Evolutionary conservation across 30 jellyfish, hydroid and myxozoan genomes (phyloP).

Genomic region (Cassiopea andromeda): DNA sequence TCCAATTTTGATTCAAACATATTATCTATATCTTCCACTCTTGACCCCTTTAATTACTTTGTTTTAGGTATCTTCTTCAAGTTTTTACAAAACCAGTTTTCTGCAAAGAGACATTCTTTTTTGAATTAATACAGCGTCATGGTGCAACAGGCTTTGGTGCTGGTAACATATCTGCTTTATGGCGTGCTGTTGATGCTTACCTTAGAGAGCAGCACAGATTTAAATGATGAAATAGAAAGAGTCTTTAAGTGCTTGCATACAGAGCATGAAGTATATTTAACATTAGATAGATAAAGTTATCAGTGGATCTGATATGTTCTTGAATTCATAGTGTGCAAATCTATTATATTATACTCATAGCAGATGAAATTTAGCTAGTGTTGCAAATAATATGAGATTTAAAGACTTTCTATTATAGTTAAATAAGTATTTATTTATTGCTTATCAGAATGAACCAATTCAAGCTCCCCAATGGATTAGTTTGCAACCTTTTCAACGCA

Average conservation of each 20-base stretch:
- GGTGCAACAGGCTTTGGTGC: slow-evolving; percentile 95
- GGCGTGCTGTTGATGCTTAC: slow-evolving; percentile 90
- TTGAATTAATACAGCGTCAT: slow-evolving; percentile 89
- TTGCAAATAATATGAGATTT: no score
- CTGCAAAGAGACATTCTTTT: slow-evolving; percentile 73
- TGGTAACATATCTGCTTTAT: slow-evolving; percentile 87
- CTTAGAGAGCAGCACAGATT: slow-evolving; percentile 47
- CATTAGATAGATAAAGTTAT: no score
- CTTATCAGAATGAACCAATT: no score
- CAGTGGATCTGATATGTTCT: no score
- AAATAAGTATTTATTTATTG: no score
- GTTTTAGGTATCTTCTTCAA: slow-evolving; percentile 79
- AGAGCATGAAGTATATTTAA: no score
- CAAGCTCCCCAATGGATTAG: no score
- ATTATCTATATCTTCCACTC: not conserved
- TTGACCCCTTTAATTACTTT: not conserved
- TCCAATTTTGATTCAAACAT: not conserved
- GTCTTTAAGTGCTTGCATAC: not conserved
- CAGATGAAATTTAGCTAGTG: no score
- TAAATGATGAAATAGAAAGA: not conserved
- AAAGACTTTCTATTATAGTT: no score
- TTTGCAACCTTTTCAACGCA: no score
- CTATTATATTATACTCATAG: no score
- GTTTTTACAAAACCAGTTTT: slow-evolving; percentile 90
- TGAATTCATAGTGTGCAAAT: no score